A percentile compares a stretch with the other conserved stretches of the same genome.
Conservation (phyloP, 2,797 vertebrate species). For the Sebastes wilsoni region DNA sequence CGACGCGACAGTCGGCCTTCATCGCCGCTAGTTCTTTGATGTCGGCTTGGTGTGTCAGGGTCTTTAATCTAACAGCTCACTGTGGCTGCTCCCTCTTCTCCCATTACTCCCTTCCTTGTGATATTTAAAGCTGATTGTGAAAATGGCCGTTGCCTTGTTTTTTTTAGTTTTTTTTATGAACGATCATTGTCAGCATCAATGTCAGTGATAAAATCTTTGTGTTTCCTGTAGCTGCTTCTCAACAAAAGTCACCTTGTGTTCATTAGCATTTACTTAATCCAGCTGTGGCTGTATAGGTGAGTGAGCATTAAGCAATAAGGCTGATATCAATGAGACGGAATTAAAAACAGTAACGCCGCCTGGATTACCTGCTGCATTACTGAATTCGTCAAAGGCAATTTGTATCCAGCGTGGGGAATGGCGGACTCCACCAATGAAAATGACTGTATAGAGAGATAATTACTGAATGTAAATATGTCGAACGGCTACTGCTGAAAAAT, state of each 20-base stretch:
- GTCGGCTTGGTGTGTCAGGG: too few relatives aligned
- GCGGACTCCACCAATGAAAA: not conserved
- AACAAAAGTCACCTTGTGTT: not conserved
- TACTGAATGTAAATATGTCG: not conserved
- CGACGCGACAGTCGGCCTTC: too few relatives aligned
- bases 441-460: not conserved
- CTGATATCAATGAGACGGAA: not conserved
- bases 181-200: not conserved
- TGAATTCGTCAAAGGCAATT: not conserved
- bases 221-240: not conserved
- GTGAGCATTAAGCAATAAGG: not conserved
- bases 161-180: not conserved
- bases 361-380: slow-evolving; percentile 8
- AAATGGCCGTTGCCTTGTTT: not conserved
- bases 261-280: not conserved
- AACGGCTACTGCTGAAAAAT: not conserved
- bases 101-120: not conserved
- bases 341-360: not conserved
- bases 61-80: not conserved
- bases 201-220: not conserved
- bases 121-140: not conserved
- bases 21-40: too few relatives aligned
- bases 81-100: not conserved
- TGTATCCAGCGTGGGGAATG: not conserved
- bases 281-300: not conserved